A percentile compares a stretch with the other conserved stretches of the same genome.
Evolutionary conservation across 2,888 invertebrate genomes (phyloP).

Genomic region (Theretra japonica): DNA sequence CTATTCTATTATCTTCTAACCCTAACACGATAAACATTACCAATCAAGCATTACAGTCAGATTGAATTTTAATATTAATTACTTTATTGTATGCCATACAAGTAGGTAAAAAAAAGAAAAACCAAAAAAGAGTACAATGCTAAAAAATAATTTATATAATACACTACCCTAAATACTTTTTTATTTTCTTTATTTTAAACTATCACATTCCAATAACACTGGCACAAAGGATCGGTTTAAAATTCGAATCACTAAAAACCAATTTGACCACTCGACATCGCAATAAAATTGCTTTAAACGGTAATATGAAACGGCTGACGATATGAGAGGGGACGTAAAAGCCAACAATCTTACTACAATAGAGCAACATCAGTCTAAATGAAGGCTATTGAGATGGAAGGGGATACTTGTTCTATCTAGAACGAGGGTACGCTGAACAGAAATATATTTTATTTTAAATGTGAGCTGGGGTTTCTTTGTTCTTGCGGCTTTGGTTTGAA

Average conservation of each 20-base stretch:
- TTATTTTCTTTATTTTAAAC: neutral
- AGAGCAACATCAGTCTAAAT: conserved; percentile 9
- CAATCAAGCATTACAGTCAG: too few species aligned
- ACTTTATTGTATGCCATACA: too few species aligned
- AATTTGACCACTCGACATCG: neutral
- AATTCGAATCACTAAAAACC: conserved; percentile 7
- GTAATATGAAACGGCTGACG: conserved; percentile 17
- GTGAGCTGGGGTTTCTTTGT: neutral
- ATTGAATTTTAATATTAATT: too few species aligned
- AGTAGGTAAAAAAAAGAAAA: too few species aligned
- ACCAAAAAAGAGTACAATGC: too few species aligned
- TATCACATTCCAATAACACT: neutral
- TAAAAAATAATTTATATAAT: too few species aligned
- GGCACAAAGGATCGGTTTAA: neutral
- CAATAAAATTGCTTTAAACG: conserved; percentile 16
- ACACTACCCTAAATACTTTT: too few species aligned
- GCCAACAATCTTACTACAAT: conserved; percentile 24
- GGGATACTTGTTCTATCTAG: conserved; percentile 3
- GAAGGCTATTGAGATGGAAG: conserved; percentile 13
- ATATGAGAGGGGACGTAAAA: conserved; percentile 13
- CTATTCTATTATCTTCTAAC: too few species aligned
- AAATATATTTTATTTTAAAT: neutral
- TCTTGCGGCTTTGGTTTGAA: neutral
- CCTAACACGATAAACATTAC: too few species aligned
- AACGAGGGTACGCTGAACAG: conserved; percentile 1